Evolutionary conservation across 1,140 invertebrate species (phyloP).

Genomic region (Meloidogyne hapla): DNA sequence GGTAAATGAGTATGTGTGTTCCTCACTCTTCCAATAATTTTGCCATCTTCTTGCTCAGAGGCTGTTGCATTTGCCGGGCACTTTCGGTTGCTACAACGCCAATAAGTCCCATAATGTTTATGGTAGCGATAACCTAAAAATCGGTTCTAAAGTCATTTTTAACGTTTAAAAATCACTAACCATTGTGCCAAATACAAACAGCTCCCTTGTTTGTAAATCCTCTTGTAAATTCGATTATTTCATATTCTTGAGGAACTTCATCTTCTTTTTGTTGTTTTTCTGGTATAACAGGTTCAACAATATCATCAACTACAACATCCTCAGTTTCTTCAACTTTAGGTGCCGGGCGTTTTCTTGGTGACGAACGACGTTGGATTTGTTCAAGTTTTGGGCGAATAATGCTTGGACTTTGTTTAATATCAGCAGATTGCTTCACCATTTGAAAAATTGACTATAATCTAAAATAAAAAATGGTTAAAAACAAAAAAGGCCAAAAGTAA

Average conservation of each 20-base stretch:
- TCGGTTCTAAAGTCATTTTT: not conserved
- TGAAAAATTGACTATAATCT: not conserved
- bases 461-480: not conserved
- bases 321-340: not conserved
- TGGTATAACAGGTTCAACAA: not conserved
- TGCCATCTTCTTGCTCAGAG: constrained; percentile 10
- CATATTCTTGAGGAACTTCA: no score
- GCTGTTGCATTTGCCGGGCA: not conserved
- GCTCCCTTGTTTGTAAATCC: not conserved
- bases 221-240: constrained; percentile 19
- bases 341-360: not conserved
- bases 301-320: not conserved
- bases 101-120: constrained; percentile 13
- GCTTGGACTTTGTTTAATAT: not conserved
- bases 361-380: not conserved
- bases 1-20: constrained; percentile 4
- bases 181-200: constrained; percentile 10
- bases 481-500: not conserved
- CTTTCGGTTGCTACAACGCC: constrained; percentile 4
- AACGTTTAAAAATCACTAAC: not conserved
- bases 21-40: not conserved
- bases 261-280: not conserved
- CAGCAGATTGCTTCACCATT: not conserved
- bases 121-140: constrained; percentile 4
- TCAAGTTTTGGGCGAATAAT: not conserved